These are phyloP conservation scores for Sula dactylatra DNA, from an alignment of 2,113 vertebrate genomes.

Conservation along the genomic window DNA sequence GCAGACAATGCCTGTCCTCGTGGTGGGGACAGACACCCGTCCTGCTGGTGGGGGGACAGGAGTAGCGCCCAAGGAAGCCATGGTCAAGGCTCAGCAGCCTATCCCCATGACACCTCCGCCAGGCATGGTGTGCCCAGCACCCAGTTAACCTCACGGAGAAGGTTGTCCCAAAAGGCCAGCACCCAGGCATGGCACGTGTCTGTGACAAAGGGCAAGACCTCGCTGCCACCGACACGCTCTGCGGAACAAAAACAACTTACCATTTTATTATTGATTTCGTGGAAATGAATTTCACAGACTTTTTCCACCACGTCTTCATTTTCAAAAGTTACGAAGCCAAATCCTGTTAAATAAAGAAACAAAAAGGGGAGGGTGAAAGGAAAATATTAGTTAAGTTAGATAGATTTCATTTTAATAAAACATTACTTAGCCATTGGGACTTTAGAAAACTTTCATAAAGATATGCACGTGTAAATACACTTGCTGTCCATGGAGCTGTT, in stretches of 20 bases:
- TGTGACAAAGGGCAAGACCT: not conserved
- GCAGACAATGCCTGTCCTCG: accelerated
- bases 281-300: conserved; percentile 99
- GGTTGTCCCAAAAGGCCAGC: not conserved
- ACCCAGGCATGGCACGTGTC: accelerated
- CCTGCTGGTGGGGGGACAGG: not conserved
- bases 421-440: not conserved
- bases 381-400: not conserved
- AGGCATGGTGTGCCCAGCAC: not conserved
- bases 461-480: not conserved
- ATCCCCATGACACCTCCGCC: not conserved
- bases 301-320: conserved; percentile 99
- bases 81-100: not conserved
- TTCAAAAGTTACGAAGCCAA: conserved; percentile 99
- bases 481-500: not conserved
- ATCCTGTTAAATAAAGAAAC: conserved; percentile 77
- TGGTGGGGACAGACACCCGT: not conserved
- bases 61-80: not conserved
- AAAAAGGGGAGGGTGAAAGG: not conserved
- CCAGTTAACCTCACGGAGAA: not conserved
- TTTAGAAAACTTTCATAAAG: not conserved
- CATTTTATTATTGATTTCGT: conserved; percentile 99
- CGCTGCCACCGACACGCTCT: not conserved
- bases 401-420: not conserved
- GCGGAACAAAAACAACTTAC: conserved; percentile 78